phyloP scores from a whole-genome alignment of 2,113 vertebrate genomes.

The Gasterosteus aculeatus region DNA sequence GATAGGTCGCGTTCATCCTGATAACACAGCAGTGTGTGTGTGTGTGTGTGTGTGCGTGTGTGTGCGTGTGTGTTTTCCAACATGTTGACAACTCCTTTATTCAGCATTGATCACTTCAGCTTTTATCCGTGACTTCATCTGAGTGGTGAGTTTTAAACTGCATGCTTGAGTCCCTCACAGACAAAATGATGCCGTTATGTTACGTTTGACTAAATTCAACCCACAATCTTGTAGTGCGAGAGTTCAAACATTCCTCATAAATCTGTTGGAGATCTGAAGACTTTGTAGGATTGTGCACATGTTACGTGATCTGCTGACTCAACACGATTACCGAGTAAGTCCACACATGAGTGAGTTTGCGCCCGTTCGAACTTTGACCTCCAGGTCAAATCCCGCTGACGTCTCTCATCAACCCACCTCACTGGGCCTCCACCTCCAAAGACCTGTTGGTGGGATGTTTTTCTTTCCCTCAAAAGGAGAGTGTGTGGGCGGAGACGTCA shows the following conservation, averaged over 20 bases:
- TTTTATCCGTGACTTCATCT: background rate
- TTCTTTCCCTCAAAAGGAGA: too few species aligned
- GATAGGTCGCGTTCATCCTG: too few species aligned
- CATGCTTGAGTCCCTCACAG: background rate
- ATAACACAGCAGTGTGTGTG: background rate
- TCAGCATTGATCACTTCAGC: constrained; percentile 22
- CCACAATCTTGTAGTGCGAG: background rate
- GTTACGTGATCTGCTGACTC: background rate
- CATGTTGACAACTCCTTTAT: constrained; percentile 7
- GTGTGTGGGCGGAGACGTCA: too few species aligned
- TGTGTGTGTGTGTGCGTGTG: background rate
- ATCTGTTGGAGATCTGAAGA: background rate
- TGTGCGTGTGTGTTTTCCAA: background rate
- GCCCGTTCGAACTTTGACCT: background rate
- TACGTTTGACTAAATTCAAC: background rate
- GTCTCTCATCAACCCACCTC: constrained; percentile 19
- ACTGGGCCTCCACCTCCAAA: constrained; percentile 2
- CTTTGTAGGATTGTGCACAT: background rate
- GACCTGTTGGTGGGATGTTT: constrained; percentile 8
- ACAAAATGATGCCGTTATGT: background rate
- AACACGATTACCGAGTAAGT: background rate
- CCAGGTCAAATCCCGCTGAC: constrained; percentile 2
- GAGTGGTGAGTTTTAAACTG: background rate
- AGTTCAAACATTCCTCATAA: background rate
- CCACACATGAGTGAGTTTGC: background rate